Evolutionary conservation across 2,797 vertebrate genomes (phyloP), one percentile per base, ranked within the genome.

Genomic region (Hypotaenidia philippensis): DNA sequence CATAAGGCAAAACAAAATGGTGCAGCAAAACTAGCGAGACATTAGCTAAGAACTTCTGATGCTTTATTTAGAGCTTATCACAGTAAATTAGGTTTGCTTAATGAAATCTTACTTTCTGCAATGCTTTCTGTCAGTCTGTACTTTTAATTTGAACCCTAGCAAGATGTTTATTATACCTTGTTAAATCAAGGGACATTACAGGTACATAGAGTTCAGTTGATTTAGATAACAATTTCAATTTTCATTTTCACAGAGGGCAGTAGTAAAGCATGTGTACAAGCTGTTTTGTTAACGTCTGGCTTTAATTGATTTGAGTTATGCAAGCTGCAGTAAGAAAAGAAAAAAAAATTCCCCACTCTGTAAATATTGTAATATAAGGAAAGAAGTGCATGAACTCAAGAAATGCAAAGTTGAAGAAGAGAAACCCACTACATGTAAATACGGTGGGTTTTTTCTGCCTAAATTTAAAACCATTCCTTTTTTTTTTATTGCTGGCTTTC

Each of bases 1-100:
- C 49, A 71, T 59, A 49, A 45, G 44, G 19, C 52, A 45, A 89
- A 86, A 90, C 75, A 93, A 95, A 97, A 97, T 88, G 89, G 74
- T 88, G 69, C 60, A 38, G 79, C 64, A 72, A 74, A 87, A 83
- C 38, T 14, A 63, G 60, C 27, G 79, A 79, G 65, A 61, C n/a
- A 16, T 32, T 60, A 83, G 77, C 17, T 8, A 23, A 56, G 21
- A 40, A 41, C 78, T 82, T 77, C 31, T 72, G 5, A 63, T 68
- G 13, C 72, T 89, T 83, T 89, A n/a, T 89, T 87, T 94, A 65
- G 26, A 81, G 31, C 8, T 69, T 87, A 36, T 52, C 14, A 9
- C 10, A 44, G 44, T 75, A 40, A 68, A 49, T 81, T 10, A 49
- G 6, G 56, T 80, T 71, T 75, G 25, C 15, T 29, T 87, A 38